Base-by-base conservation (phyloP, 2,113 vertebrate genomes). In the Cavia porcellus region DNA sequence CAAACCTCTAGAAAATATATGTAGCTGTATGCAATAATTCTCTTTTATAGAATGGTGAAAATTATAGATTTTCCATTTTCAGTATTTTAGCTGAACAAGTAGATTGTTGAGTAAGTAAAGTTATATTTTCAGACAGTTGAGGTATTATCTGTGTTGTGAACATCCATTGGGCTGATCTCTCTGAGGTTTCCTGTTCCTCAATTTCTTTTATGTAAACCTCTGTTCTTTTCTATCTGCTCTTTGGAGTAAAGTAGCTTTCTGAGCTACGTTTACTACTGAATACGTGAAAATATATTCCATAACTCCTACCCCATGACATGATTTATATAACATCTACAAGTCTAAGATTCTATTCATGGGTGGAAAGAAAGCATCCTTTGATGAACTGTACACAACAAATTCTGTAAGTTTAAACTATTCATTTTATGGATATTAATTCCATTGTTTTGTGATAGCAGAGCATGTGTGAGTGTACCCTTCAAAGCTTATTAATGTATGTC, bases 91-190 rank as follows among this genome's bases (percentile, higher is more conserved):
- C 7, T 83, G 38, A 83, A 55, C 35, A 66, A 25, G 5, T 38
- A 8, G 9, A 3, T 38, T 8, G 24, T 93, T 84, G 30, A 59
- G 35, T 0, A 74, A n/a, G 22, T 42, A 13, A 50, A 75, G 35
- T 5, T 12, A 12, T 20, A 0, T 90, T 90, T 64, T 3, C 9
- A 47, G 5, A 42, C 1, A 30, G 7, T 9, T 57, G 17, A 0
- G 2, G 3, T 14, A 35, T 32, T 9, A 35, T 61, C 0, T n/a
- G 5, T 28, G 12, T 47, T 57, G 2, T 5, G n/a, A 42, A n/a
- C 6, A 5, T 32, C 22, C 45, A 22, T 55, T 64, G 9, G 22
- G 1, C 24, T 64, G 42, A 70, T 5, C 55, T 66, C 28, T 57
- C 32, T 45, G 45, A 64, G 8, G 12, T 82, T 66, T 61, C 25